Evolutionary conservation across 64 coral and sea anemone species (phyloP), one percentile per base, ranked within the genome.

Genomic region (Montipora capricornis): DNA sequence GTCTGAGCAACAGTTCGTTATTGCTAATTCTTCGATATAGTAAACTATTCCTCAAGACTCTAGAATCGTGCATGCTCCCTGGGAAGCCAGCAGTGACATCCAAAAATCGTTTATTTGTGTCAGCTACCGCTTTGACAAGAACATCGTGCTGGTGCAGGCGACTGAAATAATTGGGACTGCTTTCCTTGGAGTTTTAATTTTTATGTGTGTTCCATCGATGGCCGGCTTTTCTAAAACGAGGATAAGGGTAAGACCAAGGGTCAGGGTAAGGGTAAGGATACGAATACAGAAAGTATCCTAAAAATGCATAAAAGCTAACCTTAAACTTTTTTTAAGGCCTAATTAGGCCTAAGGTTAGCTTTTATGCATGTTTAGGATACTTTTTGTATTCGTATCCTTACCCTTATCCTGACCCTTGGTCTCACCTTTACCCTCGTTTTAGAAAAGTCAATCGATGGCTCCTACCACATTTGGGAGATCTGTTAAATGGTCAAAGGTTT

Each of bases 1-100:
- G 88, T 4, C 51, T 61, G 20, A 55, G 73, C 13, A 95, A 50
- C 37, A 95, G 61, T 8, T 91, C 55, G 1, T 19, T 82, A 70
- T 92, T 92, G 49, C 68, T 55, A 59, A 75, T 82, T 92, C 44
- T 16, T 83, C 45, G 49, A 75, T 76, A 84, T 20, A 76, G 81
- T 46, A 16, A 20, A n/a, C 60, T 92, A 62, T 87, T 87, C 87
- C 75, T 85, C 16, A 66, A 81, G 20, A 94, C 93, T 48, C 73
- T 64, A 1, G 87, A 83, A 24, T 95, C 80, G 62, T 37, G 29
- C 79, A 94, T 61, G 16, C 71, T 89, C 0, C 93, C 87, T 13
- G 79, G 93, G 60, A 76, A 94, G 12, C 50, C 87, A 11, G 69
- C 68, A 9, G 68, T 49, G 75, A 89, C 6, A 55, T 95, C 93